phyloP scores from a whole-genome alignment of 2,888 invertebrate genomes.

The Sipha maydis region DNA sequence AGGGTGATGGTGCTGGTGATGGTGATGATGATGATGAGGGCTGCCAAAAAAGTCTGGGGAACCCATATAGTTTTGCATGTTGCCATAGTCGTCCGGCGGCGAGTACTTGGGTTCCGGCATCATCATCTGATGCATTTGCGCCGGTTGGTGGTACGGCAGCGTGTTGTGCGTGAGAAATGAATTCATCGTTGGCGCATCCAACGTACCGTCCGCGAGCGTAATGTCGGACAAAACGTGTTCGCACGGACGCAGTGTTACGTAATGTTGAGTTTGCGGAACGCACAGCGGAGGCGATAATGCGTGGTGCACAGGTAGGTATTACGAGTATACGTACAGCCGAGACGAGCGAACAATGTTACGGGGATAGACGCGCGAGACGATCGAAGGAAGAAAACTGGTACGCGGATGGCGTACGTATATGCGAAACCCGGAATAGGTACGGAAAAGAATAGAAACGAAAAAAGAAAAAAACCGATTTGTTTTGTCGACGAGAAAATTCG shows the following conservation, averaged over 20 bases:
- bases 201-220: not conserved
- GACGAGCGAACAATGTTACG: no score
- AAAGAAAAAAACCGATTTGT: not conserved
- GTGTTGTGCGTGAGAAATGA: constrained; percentile 57
- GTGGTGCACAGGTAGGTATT: no score
- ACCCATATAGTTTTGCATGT: constrained; percentile 61
- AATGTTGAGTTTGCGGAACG: no score
- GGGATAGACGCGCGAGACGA: no score
- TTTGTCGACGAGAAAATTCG: not conserved
- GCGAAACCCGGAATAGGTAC: not conserved
- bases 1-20: constrained; percentile 63
- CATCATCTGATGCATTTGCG: constrained; percentile 61
- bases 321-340: not conserved
- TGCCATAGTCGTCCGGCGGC: constrained; percentile 58
- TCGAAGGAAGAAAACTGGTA: no score
- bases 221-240: not conserved
- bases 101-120: constrained; percentile 68
- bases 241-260: not conserved
- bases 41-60: constrained; percentile 70
- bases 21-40: constrained; percentile 62
- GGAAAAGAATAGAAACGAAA: not conserved
- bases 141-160: constrained; percentile 52
- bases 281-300: not conserved
- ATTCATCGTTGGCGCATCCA: constrained; percentile 48
- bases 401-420: no score